Evolutionary conservation across 1,140 invertebrate genomes (phyloP).

Genomic region (Scaptomyza montana): DNA sequence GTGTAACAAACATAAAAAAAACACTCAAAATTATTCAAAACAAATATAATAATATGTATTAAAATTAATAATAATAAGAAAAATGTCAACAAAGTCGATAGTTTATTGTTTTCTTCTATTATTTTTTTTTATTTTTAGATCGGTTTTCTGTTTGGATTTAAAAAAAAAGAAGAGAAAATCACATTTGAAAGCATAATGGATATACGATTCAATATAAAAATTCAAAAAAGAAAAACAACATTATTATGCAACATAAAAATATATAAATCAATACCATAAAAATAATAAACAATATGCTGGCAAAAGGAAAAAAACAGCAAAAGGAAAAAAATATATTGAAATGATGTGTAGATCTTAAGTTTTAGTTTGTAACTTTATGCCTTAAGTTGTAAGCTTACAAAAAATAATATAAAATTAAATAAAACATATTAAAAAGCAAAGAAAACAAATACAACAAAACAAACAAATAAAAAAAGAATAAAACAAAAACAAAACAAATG

Average conservation of each 20-base stretch:
- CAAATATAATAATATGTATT: slow-evolving; percentile 19
- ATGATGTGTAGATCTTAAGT: slow-evolving; percentile 74
- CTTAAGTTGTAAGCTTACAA: slow-evolving; percentile 83
- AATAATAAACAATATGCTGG: slow-evolving; percentile 39
- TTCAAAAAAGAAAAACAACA: slow-evolving; percentile 18
- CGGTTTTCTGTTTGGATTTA: slow-evolving; percentile 49
- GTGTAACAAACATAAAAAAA: slow-evolving; percentile 30
- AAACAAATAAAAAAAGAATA: slow-evolving; percentile 63
- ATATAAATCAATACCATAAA: slow-evolving; percentile 40
- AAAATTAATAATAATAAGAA: neutral
- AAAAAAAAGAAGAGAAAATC: slow-evolving; percentile 16
- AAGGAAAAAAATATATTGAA: slow-evolving; percentile 14
- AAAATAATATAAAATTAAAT: slow-evolving; percentile 78
- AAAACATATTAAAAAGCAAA: slow-evolving; percentile 80
- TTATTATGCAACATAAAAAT: slow-evolving; percentile 21
- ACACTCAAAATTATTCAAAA: slow-evolving; percentile 18
- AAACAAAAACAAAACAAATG: slow-evolving; percentile 69
- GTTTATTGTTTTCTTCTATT: slow-evolving; percentile 27
- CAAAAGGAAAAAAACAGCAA: slow-evolving; percentile 9
- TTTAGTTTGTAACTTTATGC: slow-evolving; percentile 81
- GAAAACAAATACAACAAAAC: slow-evolving; percentile 63
- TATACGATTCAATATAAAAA: slow-evolving; percentile 52
- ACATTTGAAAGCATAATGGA: slow-evolving; percentile 43
- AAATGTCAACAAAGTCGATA: slow-evolving; percentile 18
- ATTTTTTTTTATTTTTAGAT: slow-evolving; percentile 21